Conservation (phyloP, 64 coral and sea anemone species). For the Porites lutea region DNA sequence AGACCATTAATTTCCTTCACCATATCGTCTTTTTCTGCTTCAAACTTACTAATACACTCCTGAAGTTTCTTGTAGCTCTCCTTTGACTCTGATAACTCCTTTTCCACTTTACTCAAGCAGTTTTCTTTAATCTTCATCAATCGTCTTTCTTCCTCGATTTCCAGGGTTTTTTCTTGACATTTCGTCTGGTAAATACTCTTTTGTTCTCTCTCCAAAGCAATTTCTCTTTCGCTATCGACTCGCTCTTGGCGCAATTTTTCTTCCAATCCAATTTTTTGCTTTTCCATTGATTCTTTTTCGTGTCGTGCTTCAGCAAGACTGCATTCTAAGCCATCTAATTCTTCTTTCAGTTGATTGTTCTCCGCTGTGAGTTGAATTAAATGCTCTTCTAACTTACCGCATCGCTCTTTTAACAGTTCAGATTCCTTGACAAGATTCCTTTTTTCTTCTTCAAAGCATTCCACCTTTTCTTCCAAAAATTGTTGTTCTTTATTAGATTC, state of each 20-base stretch:
- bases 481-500: not conserved
- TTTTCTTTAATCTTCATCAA: conserved; percentile 19
- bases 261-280: not conserved
- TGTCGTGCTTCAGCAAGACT: not conserved
- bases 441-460: not conserved
- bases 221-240: not conserved
- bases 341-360: conserved; percentile 14
- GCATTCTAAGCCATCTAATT: not conserved
- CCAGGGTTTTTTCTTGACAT: not conserved
- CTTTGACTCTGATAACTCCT: conserved; percentile 13
- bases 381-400: not conserved
- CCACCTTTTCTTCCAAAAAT: not conserved
- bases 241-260: not conserved
- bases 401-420: not conserved
- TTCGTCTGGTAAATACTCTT: not conserved
- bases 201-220: conserved; percentile 4
- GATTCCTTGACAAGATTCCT: not conserved
- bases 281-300: not conserved
- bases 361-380: not conserved
- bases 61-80: not conserved
- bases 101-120: conserved; percentile 32
- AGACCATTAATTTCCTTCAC: conserved; percentile 43
- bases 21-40: conserved; percentile 35
- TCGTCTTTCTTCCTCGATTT: not conserved
- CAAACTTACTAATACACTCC: not conserved